Evolutionary conservation across 2,888 invertebrate genomes (phyloP).

Genomic region (Blera fallax): DNA sequence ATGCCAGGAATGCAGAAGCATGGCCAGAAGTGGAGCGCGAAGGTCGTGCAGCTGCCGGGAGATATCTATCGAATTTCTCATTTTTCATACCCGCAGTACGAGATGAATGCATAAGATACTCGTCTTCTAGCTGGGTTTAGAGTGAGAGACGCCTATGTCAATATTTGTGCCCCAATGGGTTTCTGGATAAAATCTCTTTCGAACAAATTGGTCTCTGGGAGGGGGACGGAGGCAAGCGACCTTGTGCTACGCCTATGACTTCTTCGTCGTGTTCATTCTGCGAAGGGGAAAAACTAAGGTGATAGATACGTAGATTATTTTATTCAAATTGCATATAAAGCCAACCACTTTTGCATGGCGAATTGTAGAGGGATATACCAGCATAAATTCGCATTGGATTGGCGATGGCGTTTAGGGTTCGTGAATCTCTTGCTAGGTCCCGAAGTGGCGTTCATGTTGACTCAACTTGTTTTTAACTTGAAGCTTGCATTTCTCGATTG

Average conservation of each 20-base stretch:
- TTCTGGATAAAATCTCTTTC: constrained; percentile 9
- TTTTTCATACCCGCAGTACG: constrained; percentile 45
- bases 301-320: constrained; percentile 46
- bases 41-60: constrained; percentile 34
- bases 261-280: not conserved
- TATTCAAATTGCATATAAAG: constrained; percentile 42
- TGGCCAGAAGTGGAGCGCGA: constrained; percentile 1
- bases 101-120: constrained; percentile 25
- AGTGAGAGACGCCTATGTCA: constrained; percentile 46
- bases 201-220: not conserved
- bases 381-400: constrained; percentile 39
- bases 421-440: constrained; percentile 22
- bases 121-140: not conserved
- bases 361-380: not conserved
- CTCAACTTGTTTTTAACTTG: not conserved
- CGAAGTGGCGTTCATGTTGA: not conserved
- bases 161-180: constrained; percentile 62
- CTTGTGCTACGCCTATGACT: not conserved
- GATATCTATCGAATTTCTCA: constrained; percentile 63
- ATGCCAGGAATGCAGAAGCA: constrained; percentile 8
- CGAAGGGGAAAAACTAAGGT: not conserved
- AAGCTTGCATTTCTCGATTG: constrained; percentile 11
- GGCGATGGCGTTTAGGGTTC: constrained; percentile 43
- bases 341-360: constrained; percentile 30
- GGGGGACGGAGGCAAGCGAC: not conserved